Conservation (phyloP, 2,113 vertebrate genomes). For the Mola mola region DNA sequence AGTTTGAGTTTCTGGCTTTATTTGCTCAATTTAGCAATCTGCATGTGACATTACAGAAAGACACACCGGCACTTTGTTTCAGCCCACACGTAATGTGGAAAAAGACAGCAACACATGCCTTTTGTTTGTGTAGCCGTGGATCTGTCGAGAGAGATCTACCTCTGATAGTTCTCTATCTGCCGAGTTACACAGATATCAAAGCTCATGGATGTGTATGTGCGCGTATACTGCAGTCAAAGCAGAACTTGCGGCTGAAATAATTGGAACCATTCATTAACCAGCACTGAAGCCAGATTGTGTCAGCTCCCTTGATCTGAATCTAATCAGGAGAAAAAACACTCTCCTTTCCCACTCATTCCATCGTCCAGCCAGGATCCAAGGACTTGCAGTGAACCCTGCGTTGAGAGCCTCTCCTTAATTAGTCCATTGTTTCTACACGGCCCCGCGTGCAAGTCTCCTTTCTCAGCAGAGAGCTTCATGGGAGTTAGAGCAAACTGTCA, state of each 20-base stretch:
- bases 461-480: constrained; percentile 55
- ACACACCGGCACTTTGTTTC: constrained; percentile 26
- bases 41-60: constrained; percentile 51
- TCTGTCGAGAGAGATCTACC: not conserved
- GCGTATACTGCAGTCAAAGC: constrained; percentile 30
- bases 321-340: constrained; percentile 51
- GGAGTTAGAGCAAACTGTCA: constrained; percentile 74
- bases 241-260: constrained; percentile 61
- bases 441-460: constrained; percentile 63
- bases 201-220: constrained; percentile 3
- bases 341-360: constrained; percentile 39
- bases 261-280: constrained; percentile 69
- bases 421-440: constrained; percentile 65
- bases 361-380: constrained; percentile 61
- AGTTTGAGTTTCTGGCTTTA: constrained; percentile 44
- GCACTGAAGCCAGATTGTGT: constrained; percentile 69
- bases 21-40: constrained; percentile 61
- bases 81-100: constrained; percentile 15
- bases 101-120: constrained; percentile 16
- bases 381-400: constrained; percentile 62
- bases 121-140: not conserved
- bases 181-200: constrained; percentile 10
- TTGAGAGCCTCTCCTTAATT: constrained; percentile 71
- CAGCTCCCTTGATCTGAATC: constrained; percentile 73
- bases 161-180: not conserved